A percentile compares a stretch with the other conserved stretches of the same genome.
phyloP scores from a whole-genome alignment of 2,888 invertebrate species.

The Drosophila kokeensis region DNA sequence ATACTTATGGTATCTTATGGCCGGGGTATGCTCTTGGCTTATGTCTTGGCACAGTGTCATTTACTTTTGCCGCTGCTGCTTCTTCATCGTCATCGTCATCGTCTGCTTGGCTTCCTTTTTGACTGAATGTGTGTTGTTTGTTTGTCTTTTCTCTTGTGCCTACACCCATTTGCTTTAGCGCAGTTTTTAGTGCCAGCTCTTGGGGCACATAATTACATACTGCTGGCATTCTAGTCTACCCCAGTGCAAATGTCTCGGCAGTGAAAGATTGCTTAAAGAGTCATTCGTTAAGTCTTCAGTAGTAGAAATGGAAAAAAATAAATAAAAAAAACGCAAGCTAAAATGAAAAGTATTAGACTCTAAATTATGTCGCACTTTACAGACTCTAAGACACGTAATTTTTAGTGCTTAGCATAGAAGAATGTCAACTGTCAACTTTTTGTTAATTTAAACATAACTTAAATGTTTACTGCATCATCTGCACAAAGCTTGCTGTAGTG shows the following conservation, averaged over 20 bases:
- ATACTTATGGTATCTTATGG: slow-evolving; percentile 4
- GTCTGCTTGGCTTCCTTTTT: slow-evolving; percentile 56
- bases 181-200: slow-evolving; percentile 56
- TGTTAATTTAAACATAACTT: too few species aligned
- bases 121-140: slow-evolving; percentile 3
- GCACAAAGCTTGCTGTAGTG: neutral
- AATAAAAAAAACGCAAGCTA: neutral
- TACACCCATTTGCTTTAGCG: slow-evolving; percentile 72
- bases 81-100: slow-evolving; percentile 30
- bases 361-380: slow-evolving; percentile 35
- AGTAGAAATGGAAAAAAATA: slow-evolving; percentile 25
- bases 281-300: slow-evolving; percentile 33
- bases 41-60: slow-evolving; percentile 58
- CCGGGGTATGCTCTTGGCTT: slow-evolving; percentile 17
- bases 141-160: slow-evolving; percentile 11
- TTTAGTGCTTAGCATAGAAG: neutral
- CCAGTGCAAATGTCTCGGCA: slow-evolving; percentile 47
- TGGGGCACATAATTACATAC: slow-evolving; percentile 67
- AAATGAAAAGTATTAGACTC: slow-evolving; percentile 7
- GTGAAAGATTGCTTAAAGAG: slow-evolving; percentile 59
- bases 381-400: slow-evolving; percentile 18
- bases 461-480: neutral
- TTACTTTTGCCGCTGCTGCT: slow-evolving; percentile 25
- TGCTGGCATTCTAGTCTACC: slow-evolving; percentile 15
- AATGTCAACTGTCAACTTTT: slow-evolving; percentile 5